Percentiles rank a stretch among this genome's conserved stretches.
These are phyloP conservation scores for Diarsia dahlii DNA, from an alignment of 2,888 invertebrate genomes.

Conservation along the genomic window DNA sequence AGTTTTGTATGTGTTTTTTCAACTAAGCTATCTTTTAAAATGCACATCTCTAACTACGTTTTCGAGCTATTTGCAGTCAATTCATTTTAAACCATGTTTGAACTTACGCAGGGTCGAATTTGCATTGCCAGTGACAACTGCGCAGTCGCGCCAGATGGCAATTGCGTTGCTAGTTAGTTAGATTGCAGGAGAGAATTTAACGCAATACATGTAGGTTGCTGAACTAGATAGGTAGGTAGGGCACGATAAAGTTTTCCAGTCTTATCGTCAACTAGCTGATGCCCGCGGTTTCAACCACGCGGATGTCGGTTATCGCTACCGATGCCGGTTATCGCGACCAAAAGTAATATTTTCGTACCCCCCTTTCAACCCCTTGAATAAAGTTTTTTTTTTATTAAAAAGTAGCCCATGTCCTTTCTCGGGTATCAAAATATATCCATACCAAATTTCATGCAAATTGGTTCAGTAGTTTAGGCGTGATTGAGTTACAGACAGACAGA, in stretches of 20 bases:
- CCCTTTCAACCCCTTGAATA: too few species aligned
- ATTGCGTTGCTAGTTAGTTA: background rate
- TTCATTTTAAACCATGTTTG: background rate
- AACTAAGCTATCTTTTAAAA: background rate
- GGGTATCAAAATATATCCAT: too few species aligned
- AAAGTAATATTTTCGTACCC: too few species aligned
- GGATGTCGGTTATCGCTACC: too few species aligned
- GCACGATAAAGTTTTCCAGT: background rate
- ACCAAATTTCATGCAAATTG: too few species aligned
- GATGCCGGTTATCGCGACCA: too few species aligned
- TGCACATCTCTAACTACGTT: background rate
- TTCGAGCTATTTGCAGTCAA: background rate
- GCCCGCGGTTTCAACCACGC: too few species aligned
- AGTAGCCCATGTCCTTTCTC: too few species aligned
- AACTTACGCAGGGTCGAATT: background rate
- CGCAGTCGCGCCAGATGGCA: slow-evolving; percentile 3
- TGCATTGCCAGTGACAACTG: background rate
- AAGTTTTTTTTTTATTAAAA: too few species aligned
- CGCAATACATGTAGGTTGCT: background rate
- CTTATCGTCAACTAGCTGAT: too few species aligned
- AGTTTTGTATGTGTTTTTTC: background rate
- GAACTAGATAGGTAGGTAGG: background rate
- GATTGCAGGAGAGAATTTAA: background rate
- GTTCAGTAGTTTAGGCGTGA: too few species aligned
- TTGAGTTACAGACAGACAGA: too few species aligned